Conservation (phyloP, 2,888 invertebrate genomes). For the Conchocele bisecta region DNA sequence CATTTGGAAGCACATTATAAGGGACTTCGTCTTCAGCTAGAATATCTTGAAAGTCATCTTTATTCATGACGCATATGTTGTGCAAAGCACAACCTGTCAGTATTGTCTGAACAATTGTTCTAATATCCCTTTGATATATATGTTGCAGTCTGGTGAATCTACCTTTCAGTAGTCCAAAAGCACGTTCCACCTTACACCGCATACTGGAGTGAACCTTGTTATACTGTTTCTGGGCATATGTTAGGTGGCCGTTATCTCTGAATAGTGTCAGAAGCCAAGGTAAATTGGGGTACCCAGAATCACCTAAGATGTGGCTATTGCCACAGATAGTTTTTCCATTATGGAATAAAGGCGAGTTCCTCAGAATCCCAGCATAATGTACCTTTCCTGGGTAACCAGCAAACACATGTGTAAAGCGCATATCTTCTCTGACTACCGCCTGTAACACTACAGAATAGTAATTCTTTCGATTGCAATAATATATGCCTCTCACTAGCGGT, state of each 20-base stretch:
- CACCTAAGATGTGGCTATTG: slow-evolving; percentile 30
- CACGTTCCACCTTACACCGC: slow-evolving; percentile 17
- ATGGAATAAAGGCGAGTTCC: slow-evolving; percentile 15
- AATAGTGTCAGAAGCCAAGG: slow-evolving; percentile 30
- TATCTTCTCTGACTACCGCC: slow-evolving; percentile 20
- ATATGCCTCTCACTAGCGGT: slow-evolving; percentile 1
- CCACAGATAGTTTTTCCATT: slow-evolving; percentile 19
- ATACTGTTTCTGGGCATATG: not conserved
- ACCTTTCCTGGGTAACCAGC: slow-evolving; percentile 28
- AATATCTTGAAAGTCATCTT: no score
- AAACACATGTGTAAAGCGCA: slow-evolving; percentile 24
- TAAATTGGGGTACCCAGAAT: slow-evolving; percentile 26
- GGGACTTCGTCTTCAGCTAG: no score
- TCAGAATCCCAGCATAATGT: slow-evolving; percentile 21
- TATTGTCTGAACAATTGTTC: not conserved
- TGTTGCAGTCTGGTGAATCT: slow-evolving; percentile 18
- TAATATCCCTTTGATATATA: slow-evolving; percentile 1
- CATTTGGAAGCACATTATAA: no score
- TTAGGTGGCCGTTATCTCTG: slow-evolving; percentile 23
- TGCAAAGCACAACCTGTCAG: slow-evolving; percentile 11
- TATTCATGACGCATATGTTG: slow-evolving; percentile 28
- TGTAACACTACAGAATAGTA: slow-evolving; percentile 23
- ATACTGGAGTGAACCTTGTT: slow-evolving; percentile 9
- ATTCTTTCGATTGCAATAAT: slow-evolving; percentile 30
- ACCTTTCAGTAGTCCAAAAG: slow-evolving; percentile 31